Evolutionary conservation across 2,888 invertebrate genomes (phyloP), one percentile per base, ranked within the genome.

Genomic region (Torymus tubicola): DNA sequence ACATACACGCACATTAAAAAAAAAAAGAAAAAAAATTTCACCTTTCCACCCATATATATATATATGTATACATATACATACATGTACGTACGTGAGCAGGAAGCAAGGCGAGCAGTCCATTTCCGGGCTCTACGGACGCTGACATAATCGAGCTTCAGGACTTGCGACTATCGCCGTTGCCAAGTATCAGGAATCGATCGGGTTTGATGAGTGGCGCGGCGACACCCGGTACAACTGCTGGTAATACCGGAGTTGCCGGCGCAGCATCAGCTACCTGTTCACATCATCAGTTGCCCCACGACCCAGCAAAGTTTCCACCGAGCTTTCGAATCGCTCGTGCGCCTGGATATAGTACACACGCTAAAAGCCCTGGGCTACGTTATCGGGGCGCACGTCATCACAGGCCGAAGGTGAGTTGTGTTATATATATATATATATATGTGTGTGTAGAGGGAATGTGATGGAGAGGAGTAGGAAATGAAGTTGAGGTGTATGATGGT

Each of bases 81-180:
- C n/a, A n/a, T n/a, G n/a, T 14, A 11, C 11, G 53, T 55, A 21
- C 11, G 18, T 11, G 16, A 2, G 58, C 82, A 91, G 92, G 90
- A 86, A 91, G 91, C 88, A 92, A 92, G 87, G 84, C 88, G 14
- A 87, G 85, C 70, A 88, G 90, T 10, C 87, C 89, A 52, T 90
- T 88, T 83, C 87, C 88, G 69, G 90, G 88, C 50, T 85, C 87
- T 18, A 90, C 90, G 14, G 90, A 89, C 65, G 95, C 95, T 86
- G 97, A 97, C 89, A 97, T 98, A 86, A 97, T 97, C 87, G 97
- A 98, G 88, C 93, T 98, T 74, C 96, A 97, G 88, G 98, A 98
- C 89, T 93, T 96, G 60, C 93, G 95, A 85, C 94, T 96, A 93
- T 96, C 96, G 86, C 96, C 96, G 21, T 94, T 97, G 91, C 96